Conservation (phyloP, 1,140 invertebrate genomes). For the Drosophila sucinea region DNA sequence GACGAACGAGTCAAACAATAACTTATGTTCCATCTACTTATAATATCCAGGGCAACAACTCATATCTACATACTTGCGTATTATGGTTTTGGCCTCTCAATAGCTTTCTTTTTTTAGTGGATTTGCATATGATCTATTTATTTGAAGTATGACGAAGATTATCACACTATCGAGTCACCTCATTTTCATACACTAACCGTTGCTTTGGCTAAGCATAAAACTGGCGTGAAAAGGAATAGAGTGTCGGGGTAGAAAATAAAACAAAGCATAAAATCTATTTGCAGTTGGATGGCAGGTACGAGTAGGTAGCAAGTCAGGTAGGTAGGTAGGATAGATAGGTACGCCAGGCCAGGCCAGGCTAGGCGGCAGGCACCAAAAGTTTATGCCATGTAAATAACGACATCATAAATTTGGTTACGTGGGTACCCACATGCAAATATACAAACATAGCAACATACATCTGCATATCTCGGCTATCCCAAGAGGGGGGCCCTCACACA, state of each 20-base stretch:
- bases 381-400: constrained; percentile 79
- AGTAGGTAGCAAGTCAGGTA: constrained; percentile 8
- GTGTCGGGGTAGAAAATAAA: constrained; percentile 58
- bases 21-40: too few relatives aligned
- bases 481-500: constrained; percentile 20
- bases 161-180: neutral
- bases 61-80: too few relatives aligned
- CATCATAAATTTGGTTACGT: constrained; percentile 77
- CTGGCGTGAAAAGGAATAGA: constrained; percentile 30
- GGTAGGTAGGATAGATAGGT: neutral
- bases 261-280: constrained; percentile 77
- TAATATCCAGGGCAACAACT: too few relatives aligned
- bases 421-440: constrained; percentile 12
- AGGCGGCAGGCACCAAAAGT: constrained; percentile 56
- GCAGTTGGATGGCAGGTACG: constrained; percentile 39
- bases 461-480: constrained; percentile 63
- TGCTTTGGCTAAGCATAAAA: constrained; percentile 21
- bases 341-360: neutral
- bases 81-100: too few relatives aligned
- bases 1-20: too few relatives aligned
- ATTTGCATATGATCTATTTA: constrained; percentile 1
- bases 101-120: too few relatives aligned
- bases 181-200: constrained; percentile 3
- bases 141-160: constrained; percentile 5
- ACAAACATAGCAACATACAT: constrained; percentile 15